phyloP scores from a whole-genome alignment of 2,113 vertebrate genomes.

The Colossoma macropomum region DNA sequence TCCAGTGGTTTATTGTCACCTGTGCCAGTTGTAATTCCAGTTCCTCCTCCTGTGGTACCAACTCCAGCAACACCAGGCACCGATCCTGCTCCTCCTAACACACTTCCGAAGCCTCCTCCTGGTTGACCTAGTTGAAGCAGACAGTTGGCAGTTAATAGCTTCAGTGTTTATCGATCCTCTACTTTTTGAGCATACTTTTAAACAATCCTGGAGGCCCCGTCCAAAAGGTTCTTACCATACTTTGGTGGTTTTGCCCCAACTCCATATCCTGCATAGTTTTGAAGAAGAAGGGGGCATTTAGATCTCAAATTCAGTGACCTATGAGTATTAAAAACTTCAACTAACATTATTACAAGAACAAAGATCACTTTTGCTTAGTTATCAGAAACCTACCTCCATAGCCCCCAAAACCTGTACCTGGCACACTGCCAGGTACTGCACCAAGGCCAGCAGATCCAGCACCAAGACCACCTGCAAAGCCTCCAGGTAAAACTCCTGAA shows the following conservation, averaged over 20 bases:
- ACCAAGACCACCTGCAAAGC: slow-evolving; percentile 29
- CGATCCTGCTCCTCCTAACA: slow-evolving; percentile 42
- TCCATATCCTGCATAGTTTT: slow-evolving; percentile 60
- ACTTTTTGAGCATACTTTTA: not conserved
- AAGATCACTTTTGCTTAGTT: not conserved
- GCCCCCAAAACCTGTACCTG: slow-evolving; percentile 31
- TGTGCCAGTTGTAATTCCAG: slow-evolving; percentile 52
- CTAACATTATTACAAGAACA: no score
- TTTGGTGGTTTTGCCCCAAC: slow-evolving; percentile 70
- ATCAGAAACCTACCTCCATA: slow-evolving; percentile 52
- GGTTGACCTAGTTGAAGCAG: slow-evolving; percentile 59
- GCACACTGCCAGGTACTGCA: slow-evolving; percentile 25
- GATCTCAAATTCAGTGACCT: not conserved
- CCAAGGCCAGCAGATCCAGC: slow-evolving; percentile 38
- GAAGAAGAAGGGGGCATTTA: not conserved
- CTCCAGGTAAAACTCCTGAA: slow-evolving; percentile 34
- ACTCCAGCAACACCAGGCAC: slow-evolving; percentile 44
- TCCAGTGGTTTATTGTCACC: slow-evolving; percentile 30
- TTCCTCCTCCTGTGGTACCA: slow-evolving; percentile 36
- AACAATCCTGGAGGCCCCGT: not conserved
- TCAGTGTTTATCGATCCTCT: not conserved
- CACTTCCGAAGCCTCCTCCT: slow-evolving; percentile 48
- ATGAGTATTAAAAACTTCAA: not conserved
- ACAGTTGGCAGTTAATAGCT: not conserved
- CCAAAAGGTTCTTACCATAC: slow-evolving; percentile 62